These are phyloP conservation scores for Sterrhoptilus dennistouni DNA, from an alignment of 2,113 vertebrate species.

Conservation along the genomic window DNA sequence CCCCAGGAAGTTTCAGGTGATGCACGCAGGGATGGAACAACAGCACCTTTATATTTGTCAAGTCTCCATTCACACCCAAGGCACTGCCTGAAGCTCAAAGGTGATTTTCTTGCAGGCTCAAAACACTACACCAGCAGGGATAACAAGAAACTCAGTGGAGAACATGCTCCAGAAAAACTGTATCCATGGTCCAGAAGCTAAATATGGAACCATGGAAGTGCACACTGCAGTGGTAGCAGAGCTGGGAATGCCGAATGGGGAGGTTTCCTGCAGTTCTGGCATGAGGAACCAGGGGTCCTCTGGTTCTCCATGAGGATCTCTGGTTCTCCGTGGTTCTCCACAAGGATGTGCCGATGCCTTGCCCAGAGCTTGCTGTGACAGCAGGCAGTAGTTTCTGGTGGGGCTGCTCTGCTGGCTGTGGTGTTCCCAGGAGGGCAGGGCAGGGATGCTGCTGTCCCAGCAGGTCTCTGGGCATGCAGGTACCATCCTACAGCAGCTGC, in stretches of 20 bases:
- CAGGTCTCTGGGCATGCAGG: background rate
- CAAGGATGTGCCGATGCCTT: background rate
- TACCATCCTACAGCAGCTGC: background rate
- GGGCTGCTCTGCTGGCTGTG: background rate
- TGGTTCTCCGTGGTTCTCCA: background rate
- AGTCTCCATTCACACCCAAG: background rate
- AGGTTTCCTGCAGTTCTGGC: background rate
- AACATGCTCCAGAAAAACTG: background rate
- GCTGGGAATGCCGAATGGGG: background rate
- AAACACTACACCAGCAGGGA: background rate
- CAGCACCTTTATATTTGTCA: background rate
- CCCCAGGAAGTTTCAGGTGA: background rate
- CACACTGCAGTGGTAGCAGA: accelerated
- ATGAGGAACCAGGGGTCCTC: accelerated
- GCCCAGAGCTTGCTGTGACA: background rate
- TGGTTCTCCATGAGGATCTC: background rate
- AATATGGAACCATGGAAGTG: background rate
- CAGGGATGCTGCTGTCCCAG: background rate
- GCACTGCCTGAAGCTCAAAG: background rate
- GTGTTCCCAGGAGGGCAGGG: background rate
- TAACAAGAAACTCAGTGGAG: background rate
- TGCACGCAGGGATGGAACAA: background rate
- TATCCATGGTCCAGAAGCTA: background rate
- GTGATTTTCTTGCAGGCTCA: background rate
- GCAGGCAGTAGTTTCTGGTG: background rate